Evolutionary conservation across 1,140 invertebrate genomes (phyloP).

Genomic region (Dreissena polymorpha): DNA sequence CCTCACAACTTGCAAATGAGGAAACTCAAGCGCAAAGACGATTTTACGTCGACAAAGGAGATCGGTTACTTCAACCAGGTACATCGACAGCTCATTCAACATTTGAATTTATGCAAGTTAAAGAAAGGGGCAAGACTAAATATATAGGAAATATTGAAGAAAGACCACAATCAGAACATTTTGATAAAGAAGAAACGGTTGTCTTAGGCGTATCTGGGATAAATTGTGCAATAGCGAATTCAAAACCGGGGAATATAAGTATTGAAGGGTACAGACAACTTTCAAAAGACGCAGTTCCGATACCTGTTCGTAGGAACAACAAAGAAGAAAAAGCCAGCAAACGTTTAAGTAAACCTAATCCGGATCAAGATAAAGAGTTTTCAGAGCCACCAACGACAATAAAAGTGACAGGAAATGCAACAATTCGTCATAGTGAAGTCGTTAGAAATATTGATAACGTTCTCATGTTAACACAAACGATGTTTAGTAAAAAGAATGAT

Average conservation of each 20-base stretch:
- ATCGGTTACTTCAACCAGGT: conserved; percentile 35
- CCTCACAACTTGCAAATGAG: neutral
- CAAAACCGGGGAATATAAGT: too few species aligned
- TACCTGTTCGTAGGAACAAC: conserved; percentile 38
- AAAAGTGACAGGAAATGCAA: neutral
- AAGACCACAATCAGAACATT: too few species aligned
- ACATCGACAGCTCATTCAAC: conserved; percentile 54
- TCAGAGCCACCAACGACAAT: neutral
- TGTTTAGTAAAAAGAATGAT: conserved; percentile 28
- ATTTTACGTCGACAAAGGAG: conserved; percentile 43
- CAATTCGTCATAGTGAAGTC: conserved; percentile 41
- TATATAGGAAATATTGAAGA: too few species aligned
- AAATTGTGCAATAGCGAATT: too few species aligned
- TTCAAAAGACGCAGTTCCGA: conserved; percentile 39
- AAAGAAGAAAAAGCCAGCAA: neutral
- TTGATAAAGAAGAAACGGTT: too few species aligned
- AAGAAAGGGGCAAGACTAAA: conserved; percentile 14
- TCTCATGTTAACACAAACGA: conserved; percentile 48
- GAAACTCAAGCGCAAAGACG: conserved; percentile 12
- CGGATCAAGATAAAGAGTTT: too few species aligned
- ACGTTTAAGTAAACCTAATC: too few species aligned
- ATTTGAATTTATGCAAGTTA: conserved; percentile 46
- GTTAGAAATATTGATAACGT: conserved; percentile 42
- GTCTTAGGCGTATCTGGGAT: too few species aligned
- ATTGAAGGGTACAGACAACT: conserved; percentile 10